Percentiles rank a stretch among this genome's conserved stretches.
Evolutionary conservation across 2,888 invertebrate genomes (phyloP).

Genomic region (Andrena trimmerana): DNA sequence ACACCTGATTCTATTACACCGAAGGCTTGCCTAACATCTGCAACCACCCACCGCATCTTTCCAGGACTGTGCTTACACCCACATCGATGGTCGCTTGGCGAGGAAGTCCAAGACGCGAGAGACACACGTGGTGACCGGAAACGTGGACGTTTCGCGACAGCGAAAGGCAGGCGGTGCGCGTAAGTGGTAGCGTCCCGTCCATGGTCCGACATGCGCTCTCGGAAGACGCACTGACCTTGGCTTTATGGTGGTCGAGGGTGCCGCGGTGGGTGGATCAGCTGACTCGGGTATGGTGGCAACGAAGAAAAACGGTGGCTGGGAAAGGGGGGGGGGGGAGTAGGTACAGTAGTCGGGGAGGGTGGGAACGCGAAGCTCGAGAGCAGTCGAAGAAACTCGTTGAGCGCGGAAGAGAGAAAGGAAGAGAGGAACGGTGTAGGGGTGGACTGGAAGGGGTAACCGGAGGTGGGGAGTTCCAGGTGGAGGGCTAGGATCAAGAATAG

Average conservation of each 20-base stretch:
- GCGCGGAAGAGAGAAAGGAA: not conserved
- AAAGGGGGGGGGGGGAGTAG: constrained; percentile 12
- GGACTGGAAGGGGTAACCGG: constrained; percentile 26
- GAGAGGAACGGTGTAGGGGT: constrained; percentile 41
- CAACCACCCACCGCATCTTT: no score
- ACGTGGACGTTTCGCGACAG: constrained; percentile 1
- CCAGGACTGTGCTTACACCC: no score
- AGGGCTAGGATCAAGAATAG: constrained; percentile 73
- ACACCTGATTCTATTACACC: no score
- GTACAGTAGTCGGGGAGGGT: constrained; percentile 2
- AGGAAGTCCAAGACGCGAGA: not conserved
- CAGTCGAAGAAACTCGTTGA: not conserved
- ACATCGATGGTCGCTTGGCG: no score
- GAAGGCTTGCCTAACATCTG: no score
- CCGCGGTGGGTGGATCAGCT: constrained; percentile 68
- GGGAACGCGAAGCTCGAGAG: constrained; percentile 21
- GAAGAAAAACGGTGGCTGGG: constrained; percentile 12
- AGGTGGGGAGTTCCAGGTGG: constrained; percentile 48
- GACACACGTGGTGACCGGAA: not conserved
- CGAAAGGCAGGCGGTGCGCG: not conserved
- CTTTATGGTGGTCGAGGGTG: constrained; percentile 61
- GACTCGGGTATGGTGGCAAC: constrained; percentile 60
- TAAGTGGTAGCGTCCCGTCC: constrained; percentile 27
- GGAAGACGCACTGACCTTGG: constrained; percentile 69
- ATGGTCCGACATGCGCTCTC: constrained; percentile 48